Base-by-base conservation (phyloP, 2,113 vertebrate species). In the Gavia stellata region DNA sequence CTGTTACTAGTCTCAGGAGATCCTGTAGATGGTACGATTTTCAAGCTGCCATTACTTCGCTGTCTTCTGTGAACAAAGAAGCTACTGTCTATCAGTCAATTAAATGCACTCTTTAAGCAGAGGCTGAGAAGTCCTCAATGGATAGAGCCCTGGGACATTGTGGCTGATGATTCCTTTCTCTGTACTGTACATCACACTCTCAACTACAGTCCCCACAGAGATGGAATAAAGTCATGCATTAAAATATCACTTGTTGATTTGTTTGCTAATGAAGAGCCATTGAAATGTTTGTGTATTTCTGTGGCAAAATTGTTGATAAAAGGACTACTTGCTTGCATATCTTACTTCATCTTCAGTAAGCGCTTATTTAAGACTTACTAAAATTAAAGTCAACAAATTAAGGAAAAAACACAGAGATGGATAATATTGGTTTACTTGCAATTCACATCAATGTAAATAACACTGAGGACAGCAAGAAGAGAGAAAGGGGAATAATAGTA, bases 1-100 rank as follows among this genome's bases (percentile, higher is more conserved):
- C 98, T 98, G 98, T 98, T 98, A 98, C 98, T 98, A 96, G 98
- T 99, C 98, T 98, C 98, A 90, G 97, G 98, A 98, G 98, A 98
- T 98, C 97, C 98, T 98, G 97, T 98, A 98, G 98, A 98, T 98
- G 98, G 98, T 98, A 98, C 97, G 98, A 98, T 98, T 98, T 98
- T 98, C 98, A 98, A 98, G 98, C 98, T 98, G 98, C 98, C 98
- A 98, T 98, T 98, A 98, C 98, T 98, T 98, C 95, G 95, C 98
- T 98, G 98, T 99, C 98, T 98, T 98, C 97, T 98, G 97, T 97
- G 98, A 99, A 99, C 98, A 99, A 98, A 99, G 98, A 98, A 98
- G 98, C 98, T 98, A 98, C 98, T 98, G 98, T 98, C 98, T 98
- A 98, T 99, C 98, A 99, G 98, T 99, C 98, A 98, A 99, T 99